A percentile compares a stretch with the other conserved stretches of the same genome.
phyloP scores from a whole-genome alignment of 1,140 invertebrate genomes.

The Dendrolimus punctatus region DNA sequence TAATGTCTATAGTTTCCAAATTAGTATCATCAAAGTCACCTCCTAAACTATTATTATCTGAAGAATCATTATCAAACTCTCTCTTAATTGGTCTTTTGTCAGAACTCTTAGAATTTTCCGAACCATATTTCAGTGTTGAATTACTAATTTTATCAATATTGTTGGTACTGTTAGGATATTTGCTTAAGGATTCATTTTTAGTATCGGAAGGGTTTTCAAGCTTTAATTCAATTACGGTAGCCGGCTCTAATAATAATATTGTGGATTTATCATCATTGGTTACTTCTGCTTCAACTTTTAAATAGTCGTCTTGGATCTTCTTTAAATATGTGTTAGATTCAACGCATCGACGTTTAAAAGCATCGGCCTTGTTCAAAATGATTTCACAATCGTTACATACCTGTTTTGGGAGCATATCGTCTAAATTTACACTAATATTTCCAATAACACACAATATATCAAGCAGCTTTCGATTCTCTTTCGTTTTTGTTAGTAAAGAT shows the following conservation, averaged over 20 bases:
- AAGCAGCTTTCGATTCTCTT: slow-evolving; percentile 27
- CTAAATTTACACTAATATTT: slow-evolving; percentile 34
- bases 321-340: slow-evolving; percentile 37
- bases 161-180: no score
- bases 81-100: neutral
- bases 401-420: slow-evolving; percentile 37
- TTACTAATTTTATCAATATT: no score
- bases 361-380: slow-evolving; percentile 33
- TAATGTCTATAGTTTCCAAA: no score
- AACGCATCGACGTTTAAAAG: slow-evolving; percentile 43
- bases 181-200: no score
- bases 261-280: neutral
- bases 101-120: neutral
- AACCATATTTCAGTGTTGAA: no score
- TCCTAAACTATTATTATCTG: slow-evolving; percentile 3
- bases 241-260: no score
- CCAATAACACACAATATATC: slow-evolving; percentile 35
- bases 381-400: slow-evolving; percentile 38
- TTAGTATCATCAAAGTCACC: slow-evolving; percentile 2
- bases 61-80: slow-evolving; percentile 4
- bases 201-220: no score
- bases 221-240: no score
- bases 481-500: slow-evolving; percentile 30
- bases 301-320: slow-evolving; percentile 14
- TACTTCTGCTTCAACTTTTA: slow-evolving; percentile 5